Evolutionary conservation across 1,140 invertebrate genomes (phyloP), one percentile per base, ranked within the genome.

Genomic region (Cyphomyrmex costatus): DNA sequence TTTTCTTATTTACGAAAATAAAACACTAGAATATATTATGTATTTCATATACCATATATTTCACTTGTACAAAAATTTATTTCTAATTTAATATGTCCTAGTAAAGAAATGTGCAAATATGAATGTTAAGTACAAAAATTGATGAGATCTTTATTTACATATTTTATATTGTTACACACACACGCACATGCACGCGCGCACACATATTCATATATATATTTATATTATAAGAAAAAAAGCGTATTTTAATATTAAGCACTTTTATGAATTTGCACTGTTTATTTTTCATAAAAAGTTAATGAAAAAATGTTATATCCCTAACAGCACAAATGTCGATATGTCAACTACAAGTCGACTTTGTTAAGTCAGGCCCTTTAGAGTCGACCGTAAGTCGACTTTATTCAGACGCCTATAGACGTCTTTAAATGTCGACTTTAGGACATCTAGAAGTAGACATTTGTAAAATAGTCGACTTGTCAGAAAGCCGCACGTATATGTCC

Each of bases 91-190:
- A 66, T 33, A 53, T 53, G 16, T 76, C 5, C 8, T 65, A 10
- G 21, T 16, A 76, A 27, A 76, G 6, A 16, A 58, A 24, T 12
- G 21, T 49, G 19, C 16, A 60, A 42, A 76, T 79, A 33, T 56
- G n/a, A 79, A 63, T 79, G 46, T 79, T 79, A 79, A 79, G 61
- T 79, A 79, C 76, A 79, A 33, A 79, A 33, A 51, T 33, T 79
- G 46, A 53, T 7, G n/a, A 77, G 19, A 30, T 53, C n/a, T 51
- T 66, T 42, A 66, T 19, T 24, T 65, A 30, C 30, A 8, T 66
- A 46, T 10, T 14, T 27, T 6, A 42, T 61, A 61, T 33, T 65
- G 1, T 33, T 63, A 63, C 7, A 33, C 8, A 65, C 30, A 65
- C 0, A n/a, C 4, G 27, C 24, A 60, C 24, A 27, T 1, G 4